Percentiles rank a stretch among this genome's conserved stretches.
These are phyloP conservation scores for Oreochromis aureus DNA, from an alignment of 2,113 vertebrate genomes.

Conservation along the genomic window DNA sequence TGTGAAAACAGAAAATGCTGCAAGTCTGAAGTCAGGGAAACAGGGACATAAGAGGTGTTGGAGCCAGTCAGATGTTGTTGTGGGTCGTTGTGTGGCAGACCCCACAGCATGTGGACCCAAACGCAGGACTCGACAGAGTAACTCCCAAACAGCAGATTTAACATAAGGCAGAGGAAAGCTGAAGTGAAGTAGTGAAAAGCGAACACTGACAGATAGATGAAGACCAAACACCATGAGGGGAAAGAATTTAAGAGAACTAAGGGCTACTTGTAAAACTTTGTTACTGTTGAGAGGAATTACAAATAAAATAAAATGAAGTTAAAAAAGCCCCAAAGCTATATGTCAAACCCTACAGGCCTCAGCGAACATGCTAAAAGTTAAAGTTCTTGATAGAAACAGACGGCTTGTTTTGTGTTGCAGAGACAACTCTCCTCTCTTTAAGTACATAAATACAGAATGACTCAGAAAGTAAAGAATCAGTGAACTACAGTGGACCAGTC, in stretches of 20 bases:
- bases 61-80: not conserved
- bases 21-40: not conserved
- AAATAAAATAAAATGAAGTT: too few species aligned
- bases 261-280: not conserved
- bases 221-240: not conserved
- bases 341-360: not conserved
- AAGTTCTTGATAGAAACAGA: not conserved
- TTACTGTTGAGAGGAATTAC: too few species aligned
- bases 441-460: too few species aligned
- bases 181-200: not conserved
- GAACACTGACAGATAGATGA: not conserved
- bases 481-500: too few species aligned
- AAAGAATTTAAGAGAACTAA: not conserved
- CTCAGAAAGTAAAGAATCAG: too few species aligned
- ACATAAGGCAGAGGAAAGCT: not conserved
- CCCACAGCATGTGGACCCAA: not conserved
- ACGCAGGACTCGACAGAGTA: not conserved
- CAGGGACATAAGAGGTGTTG: not conserved
- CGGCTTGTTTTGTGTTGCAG: too few species aligned
- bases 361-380: not conserved
- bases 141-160: not conserved
- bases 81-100: not conserved
- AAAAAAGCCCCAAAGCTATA: too few species aligned
- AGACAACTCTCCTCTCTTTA: too few species aligned
- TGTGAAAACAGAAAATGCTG: not conserved